Percentiles rank a stretch among this genome's conserved stretches.
phyloP scores from a whole-genome alignment of 2,797 vertebrate species.

The Anableps anableps region DNA sequence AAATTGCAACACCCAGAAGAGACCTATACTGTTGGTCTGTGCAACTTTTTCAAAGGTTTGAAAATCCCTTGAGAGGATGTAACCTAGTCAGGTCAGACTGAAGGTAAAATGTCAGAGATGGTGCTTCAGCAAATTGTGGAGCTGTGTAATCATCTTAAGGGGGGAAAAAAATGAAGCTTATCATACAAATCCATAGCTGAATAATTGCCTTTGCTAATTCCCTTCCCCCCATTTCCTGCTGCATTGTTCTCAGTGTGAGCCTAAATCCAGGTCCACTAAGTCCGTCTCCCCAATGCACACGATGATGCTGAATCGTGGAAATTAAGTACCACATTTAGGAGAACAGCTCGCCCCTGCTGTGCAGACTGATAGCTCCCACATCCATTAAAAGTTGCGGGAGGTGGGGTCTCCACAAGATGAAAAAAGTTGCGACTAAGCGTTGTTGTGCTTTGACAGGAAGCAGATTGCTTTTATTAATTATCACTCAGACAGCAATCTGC shows the following conservation, averaged over 20 bases:
- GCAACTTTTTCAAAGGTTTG: slow-evolving; percentile 43
- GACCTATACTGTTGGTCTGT: slow-evolving; percentile 44
- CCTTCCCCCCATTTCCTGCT: slow-evolving; percentile 38
- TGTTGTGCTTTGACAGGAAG: slow-evolving; percentile 62
- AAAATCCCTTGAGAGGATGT: slow-evolving; percentile 44
- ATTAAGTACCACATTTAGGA: slow-evolving; percentile 57
- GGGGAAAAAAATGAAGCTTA: slow-evolving; percentile 64
- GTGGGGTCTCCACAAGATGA: slow-evolving; percentile 45
- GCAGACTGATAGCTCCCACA: slow-evolving; percentile 48
- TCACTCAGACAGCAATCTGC: slow-evolving; percentile 54
- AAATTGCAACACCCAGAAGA: slow-evolving; percentile 27
- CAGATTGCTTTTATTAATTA: slow-evolving; percentile 71
- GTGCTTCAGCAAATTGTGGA: slow-evolving; percentile 53
- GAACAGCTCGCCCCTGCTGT: slow-evolving; percentile 47
- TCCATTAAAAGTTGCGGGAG: slow-evolving; percentile 50
- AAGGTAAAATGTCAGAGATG: slow-evolving; percentile 53
- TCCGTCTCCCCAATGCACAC: slow-evolving; percentile 53
- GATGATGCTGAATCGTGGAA: slow-evolving; percentile 63
- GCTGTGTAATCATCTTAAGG: slow-evolving; percentile 66
- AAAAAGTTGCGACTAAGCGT: slow-evolving; percentile 51
- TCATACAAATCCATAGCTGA: slow-evolving; percentile 67
- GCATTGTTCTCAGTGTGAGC: slow-evolving; percentile 72
- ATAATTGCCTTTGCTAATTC: slow-evolving; percentile 74
- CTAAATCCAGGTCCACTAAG: slow-evolving; percentile 45
- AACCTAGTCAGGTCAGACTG: slow-evolving; percentile 60